A percentile compares a stretch with the other conserved stretches of the same genome.
These are phyloP conservation scores for Drosophila yooni DNA, from an alignment of 2,888 invertebrate genomes.

Conservation along the genomic window DNA sequence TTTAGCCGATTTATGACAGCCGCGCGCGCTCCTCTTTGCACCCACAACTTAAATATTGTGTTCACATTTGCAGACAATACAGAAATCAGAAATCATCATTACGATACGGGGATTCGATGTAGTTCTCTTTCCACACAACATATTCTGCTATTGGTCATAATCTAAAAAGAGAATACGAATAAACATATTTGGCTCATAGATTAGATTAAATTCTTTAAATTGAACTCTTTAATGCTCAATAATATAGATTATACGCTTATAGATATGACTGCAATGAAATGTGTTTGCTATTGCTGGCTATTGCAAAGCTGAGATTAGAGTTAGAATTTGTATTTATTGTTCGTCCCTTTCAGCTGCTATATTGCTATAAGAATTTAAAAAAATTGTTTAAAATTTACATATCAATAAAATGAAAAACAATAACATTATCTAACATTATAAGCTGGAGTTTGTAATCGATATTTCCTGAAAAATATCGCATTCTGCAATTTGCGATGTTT, in stretches of 20 bases:
- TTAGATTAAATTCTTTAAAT: conserved; percentile 36
- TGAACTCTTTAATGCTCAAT: conserved; percentile 38
- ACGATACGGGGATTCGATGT: conserved; percentile 6
- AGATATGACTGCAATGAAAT: conserved; percentile 43
- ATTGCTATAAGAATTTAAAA: background rate
- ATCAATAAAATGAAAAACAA: background rate
- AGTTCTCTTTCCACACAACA: conserved; percentile 7
- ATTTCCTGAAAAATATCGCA: background rate
- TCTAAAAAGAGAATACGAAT: conserved; percentile 3
- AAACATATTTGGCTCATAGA: conserved; percentile 23
- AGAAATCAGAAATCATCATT: conserved; percentile 14
- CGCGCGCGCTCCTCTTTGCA: conserved; percentile 11
- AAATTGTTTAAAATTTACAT: background rate
- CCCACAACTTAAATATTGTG: conserved; percentile 24
- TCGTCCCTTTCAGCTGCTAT: background rate
- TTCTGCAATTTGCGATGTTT: background rate
- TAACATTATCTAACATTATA: too few relatives aligned
- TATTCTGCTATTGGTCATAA: background rate
- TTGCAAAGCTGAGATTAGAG: conserved; percentile 46
- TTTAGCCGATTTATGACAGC: conserved; percentile 44
- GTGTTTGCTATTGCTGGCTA: conserved; percentile 13
- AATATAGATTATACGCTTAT: conserved; percentile 42
- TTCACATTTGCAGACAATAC: conserved; percentile 21
- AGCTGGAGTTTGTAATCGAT: conserved; percentile 6
- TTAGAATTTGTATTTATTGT: conserved; percentile 27